Evolutionary conservation across 2,113 vertebrate species (phyloP), one percentile per base, ranked within the genome.

Genomic region (Peromyscus californicus): DNA sequence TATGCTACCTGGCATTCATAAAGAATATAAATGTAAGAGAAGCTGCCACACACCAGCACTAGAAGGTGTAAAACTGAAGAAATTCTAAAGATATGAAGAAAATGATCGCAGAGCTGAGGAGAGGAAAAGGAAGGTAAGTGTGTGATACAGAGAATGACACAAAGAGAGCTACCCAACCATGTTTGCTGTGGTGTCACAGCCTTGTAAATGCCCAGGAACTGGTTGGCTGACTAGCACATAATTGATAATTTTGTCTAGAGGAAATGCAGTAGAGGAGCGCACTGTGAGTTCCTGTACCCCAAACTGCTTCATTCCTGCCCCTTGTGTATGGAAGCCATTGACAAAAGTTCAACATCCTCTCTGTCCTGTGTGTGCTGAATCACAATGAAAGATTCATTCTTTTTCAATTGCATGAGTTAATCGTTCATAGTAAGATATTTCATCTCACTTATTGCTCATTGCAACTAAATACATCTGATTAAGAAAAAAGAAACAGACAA

Each of bases 251-350:
- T 36, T 11, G 24, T 22, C 24, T 48, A 54, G 24, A 39, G 17
- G 22, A n/a, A 45, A 29, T 16, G 3, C 12, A 76, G 2, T 36
- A 13, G 57, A 59, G 19, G 26, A 59, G 11, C 59, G 5, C 17
- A 85, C n/a, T 63, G 24, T 45, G 39, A 26, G 2, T 84, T 85
- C 16, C 59, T 85, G 1, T 26, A 29, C 10, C 2, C 16, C 17
- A 8, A 42, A 19, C 1, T 11, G 24, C 31, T 39, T 36, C 2
- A 33, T 15, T 1, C 3, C 2, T 3, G 12, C 3, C 21, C 24
- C 19, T 8, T 7, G 31, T 48, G 6, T 12, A 0, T 63, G 29
- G 3, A 10, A 26, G 5, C 21, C 5, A 17, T 4, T 42, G 33
- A 5, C 15, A n/a, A 7, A 42, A 26, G 36, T 61, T 33, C 80